Conservation (phyloP, 2,113 vertebrate genomes). For the Anarhynchus alexandrinus region DNA sequence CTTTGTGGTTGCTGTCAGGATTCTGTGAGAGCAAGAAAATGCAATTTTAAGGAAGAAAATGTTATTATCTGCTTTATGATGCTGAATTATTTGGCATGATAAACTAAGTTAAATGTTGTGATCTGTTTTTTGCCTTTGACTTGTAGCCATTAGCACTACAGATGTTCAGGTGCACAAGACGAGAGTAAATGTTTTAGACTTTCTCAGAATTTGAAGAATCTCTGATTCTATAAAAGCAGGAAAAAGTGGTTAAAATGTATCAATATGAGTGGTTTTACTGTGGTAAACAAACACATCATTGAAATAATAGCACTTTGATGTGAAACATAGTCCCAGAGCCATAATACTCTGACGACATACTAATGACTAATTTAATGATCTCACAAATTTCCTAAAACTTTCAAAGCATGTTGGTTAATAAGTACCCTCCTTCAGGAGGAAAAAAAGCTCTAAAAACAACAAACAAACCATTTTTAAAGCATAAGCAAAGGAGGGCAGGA, state of each 20-base stretch:
- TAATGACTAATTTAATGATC: neutral
- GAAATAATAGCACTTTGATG: conserved; percentile 12
- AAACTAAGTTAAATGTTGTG: neutral
- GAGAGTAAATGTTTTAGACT: neutral
- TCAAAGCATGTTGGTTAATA: conserved; percentile 16
- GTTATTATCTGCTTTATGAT: neutral
- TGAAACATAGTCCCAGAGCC: neutral
- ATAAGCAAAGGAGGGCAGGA: neutral
- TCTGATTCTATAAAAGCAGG: neutral
- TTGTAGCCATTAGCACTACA: neutral
- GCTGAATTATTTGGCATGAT: neutral
- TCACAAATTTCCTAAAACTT: neutral
- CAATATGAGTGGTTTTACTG: neutral
- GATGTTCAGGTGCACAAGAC: neutral
- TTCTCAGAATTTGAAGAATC: neutral
- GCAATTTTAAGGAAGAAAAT: neutral
- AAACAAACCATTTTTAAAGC: neutral
- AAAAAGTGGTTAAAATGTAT: neutral
- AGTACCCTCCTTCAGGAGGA: neutral
- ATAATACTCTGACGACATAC: neutral
- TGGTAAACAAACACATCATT: neutral
- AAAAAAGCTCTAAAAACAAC: neutral
- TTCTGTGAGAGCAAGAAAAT: neutral
- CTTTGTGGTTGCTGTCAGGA: neutral
- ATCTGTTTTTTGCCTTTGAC: neutral